Evolutionary conservation across 2,113 vertebrate genomes (phyloP).

Genomic region (Podarcis muralis): DNA sequence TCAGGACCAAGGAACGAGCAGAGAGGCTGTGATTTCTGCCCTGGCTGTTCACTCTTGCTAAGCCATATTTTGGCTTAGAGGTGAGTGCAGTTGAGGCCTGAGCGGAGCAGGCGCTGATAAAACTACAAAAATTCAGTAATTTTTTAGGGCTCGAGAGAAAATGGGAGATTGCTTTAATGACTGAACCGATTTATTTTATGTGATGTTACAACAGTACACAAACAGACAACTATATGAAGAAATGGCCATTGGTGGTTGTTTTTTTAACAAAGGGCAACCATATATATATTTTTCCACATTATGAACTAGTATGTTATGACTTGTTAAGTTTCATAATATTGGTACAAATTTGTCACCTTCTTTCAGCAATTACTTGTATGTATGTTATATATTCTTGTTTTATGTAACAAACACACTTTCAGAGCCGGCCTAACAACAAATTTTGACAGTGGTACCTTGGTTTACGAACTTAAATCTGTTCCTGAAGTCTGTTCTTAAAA

Average conservation of each 20-base stretch:
- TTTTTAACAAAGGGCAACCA: neutral
- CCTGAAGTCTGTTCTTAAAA: too few relatives aligned
- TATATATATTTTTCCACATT: neutral
- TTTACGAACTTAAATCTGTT: too few relatives aligned
- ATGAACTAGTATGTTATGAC: neutral
- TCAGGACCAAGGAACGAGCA: too few relatives aligned
- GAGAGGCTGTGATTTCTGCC: too few relatives aligned
- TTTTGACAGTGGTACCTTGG: slow-evolving; percentile 36
- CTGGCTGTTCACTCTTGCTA: too few relatives aligned
- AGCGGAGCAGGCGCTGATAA: neutral
- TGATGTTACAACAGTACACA: neutral
- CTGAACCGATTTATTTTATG: neutral
- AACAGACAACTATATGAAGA: neutral
- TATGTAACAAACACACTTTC: neutral
- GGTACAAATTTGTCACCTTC: neutral
- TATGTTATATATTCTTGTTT: neutral
- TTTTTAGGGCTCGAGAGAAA: neutral
- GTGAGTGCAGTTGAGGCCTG: too few relatives aligned
- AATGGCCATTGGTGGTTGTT: neutral
- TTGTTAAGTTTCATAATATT: neutral
- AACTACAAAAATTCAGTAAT: neutral
- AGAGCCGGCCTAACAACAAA: slow-evolving; percentile 37
- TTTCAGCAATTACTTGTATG: neutral
- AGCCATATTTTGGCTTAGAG: too few relatives aligned
- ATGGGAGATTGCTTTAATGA: neutral